Evolutionary conservation across 2,888 invertebrate species (phyloP), one percentile per base, ranked within the genome.

Genomic region (Corythucha ciliata): DNA sequence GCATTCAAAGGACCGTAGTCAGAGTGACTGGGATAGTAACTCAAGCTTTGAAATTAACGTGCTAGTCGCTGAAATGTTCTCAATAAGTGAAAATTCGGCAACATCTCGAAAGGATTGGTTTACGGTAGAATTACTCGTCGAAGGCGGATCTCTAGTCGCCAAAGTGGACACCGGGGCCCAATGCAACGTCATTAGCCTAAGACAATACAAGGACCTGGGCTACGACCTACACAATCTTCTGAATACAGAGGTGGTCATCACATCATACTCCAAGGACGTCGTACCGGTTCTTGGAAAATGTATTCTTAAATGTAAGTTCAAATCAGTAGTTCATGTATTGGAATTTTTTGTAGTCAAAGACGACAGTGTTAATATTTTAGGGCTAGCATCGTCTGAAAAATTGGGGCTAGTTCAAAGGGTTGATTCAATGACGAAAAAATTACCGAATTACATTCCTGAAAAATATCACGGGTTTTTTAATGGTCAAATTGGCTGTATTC

Each of bases 101-200:
- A 4, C 8, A 6, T n/a, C 18, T 24, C n/a, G 20, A 16, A 16
- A 7, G 16, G 7, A 8, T 6, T 48, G 48, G 48, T 48, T 29
- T 32, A 36, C 34, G 16, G 20, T 21, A 2, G 22, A 26, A 14
- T 16, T 48, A 20, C 10, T 8, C 4, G 24, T 48, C 14, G n/a
- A 24, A 10, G 36, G 18, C 14, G 4, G 7, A 4, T 14, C 16
- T 14, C 14, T 48, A 6, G 4, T 7, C 7, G 14, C 16, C 18
- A 48, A 48, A 27, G 18, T 48, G 2, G 48, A 48, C 36, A 39
- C 48, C 3, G 48, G 48, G 7, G 48, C 48, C 7, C 20, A 42
- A 25, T 48, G 37, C 26, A 50, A 50, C 34, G 44, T 44, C 1
- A 10, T 50, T 7, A 33, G 50, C 18, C 8, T 36, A 4, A 5